Evolutionary conservation across 2,888 invertebrate genomes (phyloP).

Genomic region (Lasioglossum figueresi): DNA sequence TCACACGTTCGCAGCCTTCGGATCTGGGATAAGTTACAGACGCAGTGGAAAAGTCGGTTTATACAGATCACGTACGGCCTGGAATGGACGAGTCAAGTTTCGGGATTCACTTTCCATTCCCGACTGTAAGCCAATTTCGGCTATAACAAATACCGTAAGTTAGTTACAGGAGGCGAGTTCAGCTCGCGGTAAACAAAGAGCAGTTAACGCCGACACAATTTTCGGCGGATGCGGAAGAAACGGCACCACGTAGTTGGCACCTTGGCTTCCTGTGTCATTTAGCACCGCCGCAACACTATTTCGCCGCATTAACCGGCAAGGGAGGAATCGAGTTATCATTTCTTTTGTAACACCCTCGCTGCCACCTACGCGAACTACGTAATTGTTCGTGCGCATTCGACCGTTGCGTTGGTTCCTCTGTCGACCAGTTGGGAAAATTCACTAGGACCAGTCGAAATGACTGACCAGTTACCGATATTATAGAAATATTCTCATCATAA

Average conservation of each 20-base stretch:
- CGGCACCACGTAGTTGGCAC: not conserved
- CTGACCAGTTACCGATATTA: not conserved
- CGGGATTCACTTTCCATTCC: constrained; percentile 61
- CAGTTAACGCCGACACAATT: constrained; percentile 36
- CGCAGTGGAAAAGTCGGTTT: constrained; percentile 55
- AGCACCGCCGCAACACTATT: constrained; percentile 8
- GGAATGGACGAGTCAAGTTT: constrained; percentile 62
- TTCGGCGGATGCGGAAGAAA: not conserved
- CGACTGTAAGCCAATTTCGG: constrained; percentile 53
- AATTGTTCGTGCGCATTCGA: not conserved
- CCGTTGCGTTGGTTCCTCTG: not conserved
- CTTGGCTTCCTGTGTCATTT: not conserved
- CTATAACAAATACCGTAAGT: constrained; percentile 64
- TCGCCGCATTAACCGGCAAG: not conserved
- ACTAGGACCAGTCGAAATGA: not conserved
- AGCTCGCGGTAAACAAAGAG: constrained; percentile 19
- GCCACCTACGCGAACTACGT: not conserved
- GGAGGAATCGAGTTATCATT: not conserved
- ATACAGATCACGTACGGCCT: constrained; percentile 68
- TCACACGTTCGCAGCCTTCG: constrained; percentile 68
- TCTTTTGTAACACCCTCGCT: not conserved
- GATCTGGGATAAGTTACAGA: constrained; percentile 66
- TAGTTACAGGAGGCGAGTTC: constrained; percentile 31
- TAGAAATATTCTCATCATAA: too few relatives aligned
- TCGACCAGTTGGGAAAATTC: not conserved